Conservation (phyloP, 2,888 invertebrate genomes). For the Fabriciana adippe region DNA sequence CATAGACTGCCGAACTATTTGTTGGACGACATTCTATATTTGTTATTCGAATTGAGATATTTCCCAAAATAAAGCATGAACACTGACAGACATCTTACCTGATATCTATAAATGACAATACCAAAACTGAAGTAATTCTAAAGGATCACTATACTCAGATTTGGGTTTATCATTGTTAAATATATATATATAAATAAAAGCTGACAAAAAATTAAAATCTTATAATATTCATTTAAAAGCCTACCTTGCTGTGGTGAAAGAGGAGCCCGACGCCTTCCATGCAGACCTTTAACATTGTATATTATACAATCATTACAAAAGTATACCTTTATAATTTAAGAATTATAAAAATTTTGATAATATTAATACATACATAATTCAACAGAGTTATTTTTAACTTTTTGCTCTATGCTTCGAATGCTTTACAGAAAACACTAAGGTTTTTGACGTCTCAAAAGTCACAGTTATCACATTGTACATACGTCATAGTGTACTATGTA, state of each 20-base stretch:
- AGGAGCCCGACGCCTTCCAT: slow-evolving; percentile 99
- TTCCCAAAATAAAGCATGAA: slow-evolving; percentile 69
- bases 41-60: slow-evolving; percentile 55
- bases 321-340: not conserved
- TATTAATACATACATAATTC: not conserved
- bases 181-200: slow-evolving; percentile 59
- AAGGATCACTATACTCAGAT: slow-evolving; percentile 37
- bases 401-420: too few relatives aligned
- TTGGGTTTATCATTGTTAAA: slow-evolving; percentile 62
- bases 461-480: too few relatives aligned
- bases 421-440: too few relatives aligned
- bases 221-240: slow-evolving; percentile 45
- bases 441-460: too few relatives aligned
- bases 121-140: slow-evolving; percentile 51
- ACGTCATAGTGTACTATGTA: too few relatives aligned
- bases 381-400: too few relatives aligned
- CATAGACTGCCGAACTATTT: slow-evolving; percentile 52
- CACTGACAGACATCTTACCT: slow-evolving; percentile 76
- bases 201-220: slow-evolving; percentile 63
- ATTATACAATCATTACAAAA: slow-evolving; percentile 2
- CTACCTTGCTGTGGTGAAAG: slow-evolving; percentile 99
- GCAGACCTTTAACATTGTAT: slow-evolving; percentile 86
- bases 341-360: not conserved
- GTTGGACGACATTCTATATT: slow-evolving; percentile 54
- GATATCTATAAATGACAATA: slow-evolving; percentile 52